phyloP scores from a whole-genome alignment of 2,113 vertebrate species.

The Mastomys coucha region DNA sequence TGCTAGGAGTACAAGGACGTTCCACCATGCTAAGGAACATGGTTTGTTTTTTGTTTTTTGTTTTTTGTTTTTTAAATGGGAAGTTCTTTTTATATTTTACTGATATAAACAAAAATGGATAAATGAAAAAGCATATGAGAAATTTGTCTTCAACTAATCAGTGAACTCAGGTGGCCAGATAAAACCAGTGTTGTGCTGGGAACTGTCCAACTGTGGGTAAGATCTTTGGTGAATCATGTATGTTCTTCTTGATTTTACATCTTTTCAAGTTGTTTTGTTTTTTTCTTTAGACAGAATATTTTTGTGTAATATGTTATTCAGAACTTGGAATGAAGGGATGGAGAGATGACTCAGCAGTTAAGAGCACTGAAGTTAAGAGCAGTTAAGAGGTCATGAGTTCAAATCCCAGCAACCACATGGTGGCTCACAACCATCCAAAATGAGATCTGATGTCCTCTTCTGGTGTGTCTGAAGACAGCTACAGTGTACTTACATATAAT shows the following conservation, averaged over 20 bases:
- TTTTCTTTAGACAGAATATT: background rate
- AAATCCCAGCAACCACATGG: too few species aligned
- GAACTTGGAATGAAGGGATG: background rate
- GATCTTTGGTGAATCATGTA: background rate
- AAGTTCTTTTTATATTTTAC: background rate
- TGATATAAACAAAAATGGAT: background rate
- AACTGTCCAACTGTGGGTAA: background rate
- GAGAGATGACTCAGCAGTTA: too few species aligned
- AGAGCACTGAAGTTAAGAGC: too few species aligned
- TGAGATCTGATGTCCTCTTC: too few species aligned
- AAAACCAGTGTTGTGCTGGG: background rate
- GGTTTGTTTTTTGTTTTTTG: too few species aligned
- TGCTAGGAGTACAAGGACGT: background rate
- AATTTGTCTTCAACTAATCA: conserved; percentile 4
- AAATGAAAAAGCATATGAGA: background rate
- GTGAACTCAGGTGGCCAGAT: background rate
- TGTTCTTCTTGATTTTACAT: background rate
- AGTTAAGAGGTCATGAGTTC: too few species aligned
- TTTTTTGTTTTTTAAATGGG: background rate
- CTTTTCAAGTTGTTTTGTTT: background rate
- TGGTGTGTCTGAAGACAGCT: too few species aligned
- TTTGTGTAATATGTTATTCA: too few species aligned
- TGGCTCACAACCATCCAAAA: too few species aligned
- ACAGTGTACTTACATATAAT: too few species aligned
- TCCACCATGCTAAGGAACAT: background rate